phyloP scores from a whole-genome alignment of 2,888 invertebrate genomes.

The Agapetus fuscipes region DNA sequence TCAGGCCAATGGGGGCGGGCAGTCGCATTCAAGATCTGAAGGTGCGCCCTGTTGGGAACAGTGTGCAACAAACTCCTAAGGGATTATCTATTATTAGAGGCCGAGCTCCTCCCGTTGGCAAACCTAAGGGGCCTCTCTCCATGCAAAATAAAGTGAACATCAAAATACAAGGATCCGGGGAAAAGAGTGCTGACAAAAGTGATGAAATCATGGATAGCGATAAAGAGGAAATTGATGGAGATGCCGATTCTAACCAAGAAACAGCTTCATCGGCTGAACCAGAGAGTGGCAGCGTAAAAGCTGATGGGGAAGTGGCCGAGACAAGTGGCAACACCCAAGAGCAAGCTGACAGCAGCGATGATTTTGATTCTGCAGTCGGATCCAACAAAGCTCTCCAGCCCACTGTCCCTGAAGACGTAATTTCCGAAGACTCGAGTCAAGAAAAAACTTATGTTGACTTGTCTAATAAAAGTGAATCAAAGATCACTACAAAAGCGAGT shows the following conservation, averaged over 20 bases:
- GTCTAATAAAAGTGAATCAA: constrained; percentile 15
- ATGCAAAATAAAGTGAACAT: constrained; percentile 18
- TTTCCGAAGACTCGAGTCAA: constrained; percentile 20
- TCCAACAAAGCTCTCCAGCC: constrained; percentile 7
- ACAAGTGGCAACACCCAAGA: background rate
- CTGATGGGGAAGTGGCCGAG: background rate
- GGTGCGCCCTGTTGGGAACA: constrained; percentile 11
- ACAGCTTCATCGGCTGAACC: background rate
- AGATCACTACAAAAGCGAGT: constrained; percentile 13
- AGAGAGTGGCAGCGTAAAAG: background rate
- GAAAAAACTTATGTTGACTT: constrained; percentile 20
- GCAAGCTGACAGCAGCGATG: constrained; percentile 7
- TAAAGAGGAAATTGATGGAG: constrained; percentile 6
- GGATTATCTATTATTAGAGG: constrained; percentile 31
- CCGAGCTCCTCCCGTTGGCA: constrained; percentile 28
- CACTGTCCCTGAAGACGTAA: constrained; percentile 13
- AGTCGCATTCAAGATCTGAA: constrained; percentile 23
- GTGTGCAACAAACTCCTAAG: constrained; percentile 29
- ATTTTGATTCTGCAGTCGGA: constrained; percentile 6
- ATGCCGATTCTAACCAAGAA: constrained; percentile 1
- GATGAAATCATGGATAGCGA: constrained; percentile 13
- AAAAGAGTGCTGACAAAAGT: background rate
- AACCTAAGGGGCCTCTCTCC: constrained; percentile 13
- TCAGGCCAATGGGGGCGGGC: constrained; percentile 33
- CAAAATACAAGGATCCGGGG: constrained; percentile 15